Evolutionary conservation across 2,797 vertebrate genomes (phyloP).

Genomic region (Dicrostonyx torquatus): DNA sequence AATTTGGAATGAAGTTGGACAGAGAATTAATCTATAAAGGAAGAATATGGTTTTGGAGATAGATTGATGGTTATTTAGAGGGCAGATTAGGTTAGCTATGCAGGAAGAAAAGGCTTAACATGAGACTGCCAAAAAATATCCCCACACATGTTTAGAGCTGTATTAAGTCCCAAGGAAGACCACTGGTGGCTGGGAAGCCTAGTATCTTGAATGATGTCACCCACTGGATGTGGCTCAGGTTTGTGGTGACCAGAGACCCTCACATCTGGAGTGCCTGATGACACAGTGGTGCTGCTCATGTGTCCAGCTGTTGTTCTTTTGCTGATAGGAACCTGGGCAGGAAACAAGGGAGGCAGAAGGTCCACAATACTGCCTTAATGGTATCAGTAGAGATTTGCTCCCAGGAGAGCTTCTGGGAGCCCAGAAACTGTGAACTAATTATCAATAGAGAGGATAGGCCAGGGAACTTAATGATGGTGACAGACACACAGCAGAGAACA

Average conservation of each 20-base stretch:
- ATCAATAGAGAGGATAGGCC: slow-evolving; percentile 48
- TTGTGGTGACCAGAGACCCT: slow-evolving; percentile 36
- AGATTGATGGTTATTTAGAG: slow-evolving; percentile 57
- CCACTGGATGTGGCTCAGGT: neutral
- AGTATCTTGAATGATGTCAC: slow-evolving; percentile 44
- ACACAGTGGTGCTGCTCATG: neutral
- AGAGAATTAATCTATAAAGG: slow-evolving; percentile 6
- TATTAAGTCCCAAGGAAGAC: neutral
- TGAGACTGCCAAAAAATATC: slow-evolving; percentile 44
- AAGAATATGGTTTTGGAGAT: slow-evolving; percentile 22
- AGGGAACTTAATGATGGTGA: slow-evolving; percentile 37
- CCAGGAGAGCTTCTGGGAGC: slow-evolving; percentile 20
- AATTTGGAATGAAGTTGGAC: neutral
- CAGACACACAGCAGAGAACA: slow-evolving; percentile 51
- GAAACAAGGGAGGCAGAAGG: slow-evolving; percentile 25
- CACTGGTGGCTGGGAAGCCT: neutral
- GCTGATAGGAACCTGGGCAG: neutral
- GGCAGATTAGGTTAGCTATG: slow-evolving; percentile 42
- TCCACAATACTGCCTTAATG: slow-evolving; percentile 49
- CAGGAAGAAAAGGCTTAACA: slow-evolving; percentile 18
- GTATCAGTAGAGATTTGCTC: neutral
- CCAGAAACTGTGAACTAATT: slow-evolving; percentile 15
- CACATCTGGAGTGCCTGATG: slow-evolving; percentile 30
- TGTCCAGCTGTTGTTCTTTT: slow-evolving; percentile 13
- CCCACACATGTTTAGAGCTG: neutral